These are phyloP conservation scores for Agonopterix heracliana DNA, from an alignment of 2,888 invertebrate species.

Conservation along the genomic window DNA sequence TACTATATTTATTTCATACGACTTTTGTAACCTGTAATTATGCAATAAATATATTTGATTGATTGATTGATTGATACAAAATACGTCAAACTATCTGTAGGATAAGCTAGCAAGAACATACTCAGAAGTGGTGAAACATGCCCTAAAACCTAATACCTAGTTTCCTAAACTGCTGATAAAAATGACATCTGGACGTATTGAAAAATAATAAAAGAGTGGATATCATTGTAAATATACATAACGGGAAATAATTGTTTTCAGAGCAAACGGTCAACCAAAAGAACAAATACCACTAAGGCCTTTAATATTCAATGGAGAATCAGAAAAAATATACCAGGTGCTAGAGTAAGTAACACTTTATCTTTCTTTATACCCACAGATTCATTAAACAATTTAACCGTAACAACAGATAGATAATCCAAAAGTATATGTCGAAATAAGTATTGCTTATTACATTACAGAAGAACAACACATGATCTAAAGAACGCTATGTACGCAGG, in stretches of 20 bases:
- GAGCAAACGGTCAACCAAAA: constrained; percentile 68
- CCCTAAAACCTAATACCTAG: no score
- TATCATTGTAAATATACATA: no score
- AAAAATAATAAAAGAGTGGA: no score
- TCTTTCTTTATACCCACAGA: not conserved
- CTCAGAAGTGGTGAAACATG: no score
- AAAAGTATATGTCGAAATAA: constrained; percentile 13
- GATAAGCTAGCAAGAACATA: no score
- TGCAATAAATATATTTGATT: no score
- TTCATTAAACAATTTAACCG: not conserved
- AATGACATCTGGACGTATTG: no score
- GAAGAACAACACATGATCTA: constrained; percentile 73
- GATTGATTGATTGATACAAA: no score
- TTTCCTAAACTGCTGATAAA: no score
- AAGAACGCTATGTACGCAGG: constrained; percentile 72
- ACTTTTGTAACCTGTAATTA: no score
- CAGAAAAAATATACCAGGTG: constrained; percentile 81
- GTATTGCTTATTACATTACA: constrained; percentile 57
- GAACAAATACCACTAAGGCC: constrained; percentile 89
- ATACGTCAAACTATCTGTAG: no score
- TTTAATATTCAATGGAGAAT: constrained; percentile 80
- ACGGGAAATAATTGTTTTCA: constrained; percentile 20
- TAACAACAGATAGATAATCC: not conserved
- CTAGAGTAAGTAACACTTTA: constrained; percentile 79
- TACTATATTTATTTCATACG: no score